Evolutionary conservation across 2,888 invertebrate species (phyloP).

Genomic region (Netelia virgata): DNA sequence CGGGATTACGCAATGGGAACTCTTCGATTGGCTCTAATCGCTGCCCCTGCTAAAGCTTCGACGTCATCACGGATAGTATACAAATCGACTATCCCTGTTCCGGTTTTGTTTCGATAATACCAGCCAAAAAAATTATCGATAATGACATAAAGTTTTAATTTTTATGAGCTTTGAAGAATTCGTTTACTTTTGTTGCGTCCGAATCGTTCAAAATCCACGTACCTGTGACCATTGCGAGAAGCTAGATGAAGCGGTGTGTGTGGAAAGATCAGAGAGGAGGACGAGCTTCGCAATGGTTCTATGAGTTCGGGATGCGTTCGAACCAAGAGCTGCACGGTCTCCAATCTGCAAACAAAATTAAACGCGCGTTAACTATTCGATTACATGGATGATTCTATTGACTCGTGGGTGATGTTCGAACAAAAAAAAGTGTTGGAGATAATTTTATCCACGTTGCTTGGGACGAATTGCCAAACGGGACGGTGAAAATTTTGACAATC

Average conservation of each 20-base stretch:
- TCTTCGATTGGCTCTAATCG: constrained; percentile 79
- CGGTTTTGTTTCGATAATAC: constrained; percentile 2
- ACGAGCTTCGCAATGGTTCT: constrained; percentile 88
- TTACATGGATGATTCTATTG: constrained; percentile 1
- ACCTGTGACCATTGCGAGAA: constrained; percentile 96
- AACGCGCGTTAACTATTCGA: background rate
- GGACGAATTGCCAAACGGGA: too few species aligned
- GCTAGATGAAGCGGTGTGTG: constrained; percentile 97
- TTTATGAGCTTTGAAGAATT: background rate
- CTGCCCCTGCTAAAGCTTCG: constrained; percentile 76
- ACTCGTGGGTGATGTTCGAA: background rate
- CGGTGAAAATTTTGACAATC: background rate
- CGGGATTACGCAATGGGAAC: constrained; percentile 80
- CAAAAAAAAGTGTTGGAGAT: too few species aligned
- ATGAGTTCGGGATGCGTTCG: constrained; percentile 94
- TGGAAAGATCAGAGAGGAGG: constrained; percentile 86
- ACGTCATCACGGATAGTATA: constrained; percentile 74
- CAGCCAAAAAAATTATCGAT: background rate
- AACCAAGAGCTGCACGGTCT: constrained; percentile 95
- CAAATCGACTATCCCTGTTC: constrained; percentile 61
- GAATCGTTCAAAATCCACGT: constrained; percentile 82
- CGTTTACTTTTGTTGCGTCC: background rate
- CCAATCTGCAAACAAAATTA: constrained; percentile 87
- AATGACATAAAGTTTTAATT: background rate
- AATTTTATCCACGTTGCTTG: background rate